Evolutionary conservation across 2,888 invertebrate genomes (phyloP), one percentile per base, ranked within the genome.

Genomic region (Hipparchia sbordonii): DNA sequence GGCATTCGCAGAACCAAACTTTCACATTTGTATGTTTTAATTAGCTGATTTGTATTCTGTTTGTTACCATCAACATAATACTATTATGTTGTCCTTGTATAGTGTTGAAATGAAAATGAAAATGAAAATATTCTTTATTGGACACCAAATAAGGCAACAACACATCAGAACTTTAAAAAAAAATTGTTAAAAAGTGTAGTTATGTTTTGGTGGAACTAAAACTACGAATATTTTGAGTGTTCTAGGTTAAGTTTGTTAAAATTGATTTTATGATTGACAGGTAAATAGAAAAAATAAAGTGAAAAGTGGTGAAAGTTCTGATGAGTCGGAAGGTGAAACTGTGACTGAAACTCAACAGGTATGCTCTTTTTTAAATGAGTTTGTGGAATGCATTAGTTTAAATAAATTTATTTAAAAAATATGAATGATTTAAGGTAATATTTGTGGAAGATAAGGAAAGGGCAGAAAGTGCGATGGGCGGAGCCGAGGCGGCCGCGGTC

Each of bases 281-380:
- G 92, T 93, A 82, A 93, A 91, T 88, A 91, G 91, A 79, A 93
- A 92, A 87, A 90, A 87, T 81, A 91, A 89, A 87, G 88, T 87
- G 77, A 92, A 93, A 83, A 87, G 87, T 69, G 91, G 89, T 33
- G 93, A 93, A 85, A 94, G 93, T 79, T 94, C 94, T 63, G 94
- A 93, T 83, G 94, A 94, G 75, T 94, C 94, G 61, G 94, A 94
- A 79, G 88, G 90, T 51, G 94, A 94, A 79, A 88, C 89, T 33
- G 89, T 93, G 76, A 93, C 91, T 57, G 94, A 94, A 81, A 94
- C 94, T 71, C 94, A 94, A 82, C 92, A 93, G 90, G 93, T 93
- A 59, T 84, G 89, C 84, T 48, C 2, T 12, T 65, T 52, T 52
- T 60, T 13, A 23, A 13, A 2, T 23, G 6, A 13, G 7, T 57